Conservation (phyloP, 2,797 vertebrate genomes). For the Thaleichthys pacificus region DNA sequence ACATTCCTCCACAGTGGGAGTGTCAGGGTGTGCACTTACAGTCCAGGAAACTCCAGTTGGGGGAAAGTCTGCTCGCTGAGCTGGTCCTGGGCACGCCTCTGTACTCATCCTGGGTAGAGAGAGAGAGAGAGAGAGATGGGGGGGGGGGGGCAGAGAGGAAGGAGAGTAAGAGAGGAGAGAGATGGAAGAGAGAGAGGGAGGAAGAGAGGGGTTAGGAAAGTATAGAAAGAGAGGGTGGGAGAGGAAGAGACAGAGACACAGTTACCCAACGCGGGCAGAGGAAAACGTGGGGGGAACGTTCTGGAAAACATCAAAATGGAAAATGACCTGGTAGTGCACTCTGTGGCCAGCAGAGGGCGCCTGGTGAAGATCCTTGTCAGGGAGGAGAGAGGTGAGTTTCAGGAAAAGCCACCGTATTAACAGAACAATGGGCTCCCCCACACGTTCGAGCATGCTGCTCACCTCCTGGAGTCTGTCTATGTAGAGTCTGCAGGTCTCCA, state of each 20-base stretch:
- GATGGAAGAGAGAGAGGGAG: too few species aligned
- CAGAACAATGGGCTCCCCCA: neutral
- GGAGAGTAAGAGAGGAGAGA: neutral
- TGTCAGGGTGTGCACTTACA: conserved; percentile 78
- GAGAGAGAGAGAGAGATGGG: conserved; percentile 9
- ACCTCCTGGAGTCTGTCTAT: conserved; percentile 96
- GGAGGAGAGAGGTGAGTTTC: conserved; percentile 56
- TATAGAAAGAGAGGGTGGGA: too few species aligned
- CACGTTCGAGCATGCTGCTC: conserved; percentile 34
- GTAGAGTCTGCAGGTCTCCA: conserved; percentile 96
- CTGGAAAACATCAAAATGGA: neutral
- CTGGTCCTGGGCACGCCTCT: conserved; percentile 73
- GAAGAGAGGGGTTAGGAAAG: too few species aligned
- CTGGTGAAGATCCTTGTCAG: conserved; percentile 77
- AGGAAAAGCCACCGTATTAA: conserved; percentile 49
- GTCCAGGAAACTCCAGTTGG: conserved; percentile 97
- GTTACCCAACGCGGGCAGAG: conserved; percentile 4
- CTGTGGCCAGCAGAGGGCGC: conserved; percentile 81
- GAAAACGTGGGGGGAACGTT: conserved; percentile 16
- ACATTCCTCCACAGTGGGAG: too few species aligned
- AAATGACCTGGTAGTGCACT: conserved; percentile 94
- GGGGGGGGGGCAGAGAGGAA: neutral
- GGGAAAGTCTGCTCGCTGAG: conserved; percentile 87
- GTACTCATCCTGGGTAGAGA: conserved; percentile 69
- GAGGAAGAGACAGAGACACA: conserved; percentile 24